These are phyloP conservation scores for Clupea harengus DNA, from an alignment of 2,113 vertebrate genomes.

Conservation along the genomic window DNA sequence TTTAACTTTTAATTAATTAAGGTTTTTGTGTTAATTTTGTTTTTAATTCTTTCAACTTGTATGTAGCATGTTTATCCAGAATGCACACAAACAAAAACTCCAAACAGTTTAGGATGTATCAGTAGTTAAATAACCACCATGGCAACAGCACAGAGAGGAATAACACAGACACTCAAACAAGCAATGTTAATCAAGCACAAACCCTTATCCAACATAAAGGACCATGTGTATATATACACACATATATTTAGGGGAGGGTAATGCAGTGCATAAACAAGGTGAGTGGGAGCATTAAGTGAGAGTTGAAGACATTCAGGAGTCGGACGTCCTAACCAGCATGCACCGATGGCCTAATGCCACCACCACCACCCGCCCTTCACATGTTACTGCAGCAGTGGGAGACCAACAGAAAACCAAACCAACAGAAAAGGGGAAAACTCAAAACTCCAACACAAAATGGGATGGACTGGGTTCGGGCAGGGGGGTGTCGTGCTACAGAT, in stretches of 20 bases:
- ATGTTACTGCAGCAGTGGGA: background rate
- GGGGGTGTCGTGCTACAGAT: slow-evolving; percentile 58
- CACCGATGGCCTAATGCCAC: background rate
- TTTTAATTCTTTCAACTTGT: no score
- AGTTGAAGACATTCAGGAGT: background rate
- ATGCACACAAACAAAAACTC: background rate
- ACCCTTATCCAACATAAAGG: background rate
- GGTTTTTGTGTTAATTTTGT: no score
- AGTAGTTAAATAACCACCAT: background rate
- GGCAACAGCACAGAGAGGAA: background rate
- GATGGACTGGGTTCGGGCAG: background rate
- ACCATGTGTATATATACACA: background rate
- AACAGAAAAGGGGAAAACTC: slow-evolving; percentile 49
- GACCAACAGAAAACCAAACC: slow-evolving; percentile 2
- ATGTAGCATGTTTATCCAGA: background rate
- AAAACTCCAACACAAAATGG: slow-evolving; percentile 29
- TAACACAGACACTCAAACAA: background rate
- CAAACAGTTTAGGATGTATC: background rate
- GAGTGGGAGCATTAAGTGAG: background rate
- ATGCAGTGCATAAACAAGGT: slow-evolving; percentile 7
- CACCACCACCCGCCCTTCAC: background rate
- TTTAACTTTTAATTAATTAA: no score
- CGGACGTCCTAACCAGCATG: background rate
- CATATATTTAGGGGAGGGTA: background rate
- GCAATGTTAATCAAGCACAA: background rate